Base-by-base conservation (phyloP, 92 coral and sea anemone species). In the Palythoa caribaeorum region DNA sequence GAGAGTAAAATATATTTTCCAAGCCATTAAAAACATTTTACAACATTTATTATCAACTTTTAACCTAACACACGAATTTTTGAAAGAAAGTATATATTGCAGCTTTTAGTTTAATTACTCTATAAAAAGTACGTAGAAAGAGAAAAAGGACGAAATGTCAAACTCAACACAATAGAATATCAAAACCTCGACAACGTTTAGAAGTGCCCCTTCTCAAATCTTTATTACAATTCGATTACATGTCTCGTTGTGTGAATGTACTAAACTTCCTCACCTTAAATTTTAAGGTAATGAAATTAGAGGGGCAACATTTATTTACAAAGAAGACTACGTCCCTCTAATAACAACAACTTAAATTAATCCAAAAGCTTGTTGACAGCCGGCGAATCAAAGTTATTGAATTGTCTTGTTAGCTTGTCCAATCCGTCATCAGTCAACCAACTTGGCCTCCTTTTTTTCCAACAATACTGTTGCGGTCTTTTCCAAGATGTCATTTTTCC, bases 281-380 rank as follows among this genome's bases (percentile, higher is more conserved):
- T 51, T 14, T 47, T 12, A 53, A 66, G 86, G 86, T 66, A 53
- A 47, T 50, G 60, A 77, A 51, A 36, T 62, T 73, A 86, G 14
- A 52, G 75, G 74, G 79, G 88, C 90, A 83, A 87, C 65, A 87
- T 73, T 87, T 91, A 91, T 91, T 91, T 91, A 91, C 93, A 91
- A 87, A 87, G 91, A 87, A 81, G 73, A 48, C 75, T 63, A 47
- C 36, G 35, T 37, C 38, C 54, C 59, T 81, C 75, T 81, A 66
- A 47, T 11, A 65, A 65, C 57, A 81, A 9, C 54, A 66, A 48
- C 19, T 81, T 66, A 1, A 81, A 36, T 52, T 81, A 66, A 21
- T 47, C 48, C 14, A 19, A 38, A 79, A 79, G 55, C 37, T 55
- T 35, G 11, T 37, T 13, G 86, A 66, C 86, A 81, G 75, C 71